Conservation (phyloP, 1,140 invertebrate species). For the Orussus abietinus region DNA sequence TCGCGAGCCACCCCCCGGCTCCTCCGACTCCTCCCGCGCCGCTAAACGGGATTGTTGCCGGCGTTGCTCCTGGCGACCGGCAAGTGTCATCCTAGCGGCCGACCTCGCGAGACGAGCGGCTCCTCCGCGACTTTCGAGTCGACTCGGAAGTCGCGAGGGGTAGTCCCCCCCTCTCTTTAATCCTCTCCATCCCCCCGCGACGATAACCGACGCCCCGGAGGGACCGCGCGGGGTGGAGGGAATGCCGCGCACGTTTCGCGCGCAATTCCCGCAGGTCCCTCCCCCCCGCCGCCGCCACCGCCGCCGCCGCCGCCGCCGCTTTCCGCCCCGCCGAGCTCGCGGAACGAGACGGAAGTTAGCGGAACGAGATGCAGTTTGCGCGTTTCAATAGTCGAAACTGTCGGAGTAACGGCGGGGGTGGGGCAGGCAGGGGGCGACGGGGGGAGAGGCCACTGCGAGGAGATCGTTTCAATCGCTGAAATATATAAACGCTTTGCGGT, state of each 20-base stretch:
- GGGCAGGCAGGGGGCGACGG: too few species aligned
- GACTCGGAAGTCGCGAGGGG: too few species aligned
- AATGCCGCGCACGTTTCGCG: not conserved
- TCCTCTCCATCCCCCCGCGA: too few species aligned
- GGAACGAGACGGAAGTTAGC: not conserved
- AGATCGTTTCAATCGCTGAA: conserved; percentile 1
- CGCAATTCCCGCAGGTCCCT: conserved; percentile 4
- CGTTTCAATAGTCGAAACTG: not conserved
- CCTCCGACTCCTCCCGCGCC: not conserved
- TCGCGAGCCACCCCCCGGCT: conserved; percentile 25
- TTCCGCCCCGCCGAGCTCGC: not conserved
- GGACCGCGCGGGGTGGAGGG: not conserved
- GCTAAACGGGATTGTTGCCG: conserved; percentile 45
- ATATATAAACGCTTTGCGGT: not conserved
- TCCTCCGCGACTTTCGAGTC: not conserved
- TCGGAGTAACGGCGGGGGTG: too few species aligned
- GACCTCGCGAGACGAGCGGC: too few species aligned
- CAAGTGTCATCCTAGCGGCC: conserved; percentile 29
- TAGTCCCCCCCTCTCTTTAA: too few species aligned
- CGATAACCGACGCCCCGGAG: too few species aligned
- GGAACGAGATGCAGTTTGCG: conserved; percentile 1
- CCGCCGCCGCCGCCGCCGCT: too few species aligned
- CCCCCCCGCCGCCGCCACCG: conserved; percentile 7
- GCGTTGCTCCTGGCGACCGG: conserved; percentile 48
- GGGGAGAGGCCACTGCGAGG: too few species aligned